phyloP scores from a whole-genome alignment of 2,113 vertebrate genomes.

The Manacus vitellinus region DNA sequence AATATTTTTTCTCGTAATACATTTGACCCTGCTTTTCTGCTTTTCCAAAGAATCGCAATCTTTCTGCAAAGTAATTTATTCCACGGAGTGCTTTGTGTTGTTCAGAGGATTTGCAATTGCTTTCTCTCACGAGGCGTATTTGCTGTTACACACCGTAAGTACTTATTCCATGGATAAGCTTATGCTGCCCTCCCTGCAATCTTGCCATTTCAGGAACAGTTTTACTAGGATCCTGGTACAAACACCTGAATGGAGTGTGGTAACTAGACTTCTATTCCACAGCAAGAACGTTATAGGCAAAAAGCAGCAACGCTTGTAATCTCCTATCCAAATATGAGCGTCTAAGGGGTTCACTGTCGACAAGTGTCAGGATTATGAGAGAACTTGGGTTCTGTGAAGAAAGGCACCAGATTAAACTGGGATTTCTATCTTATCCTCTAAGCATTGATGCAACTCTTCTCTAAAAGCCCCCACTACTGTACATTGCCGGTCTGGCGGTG shows the following conservation, averaged over 20 bases:
- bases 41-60: not conserved
- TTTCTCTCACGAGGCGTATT: not conserved
- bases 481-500: accelerated
- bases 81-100: not conserved
- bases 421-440: not conserved
- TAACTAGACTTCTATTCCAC: not conserved
- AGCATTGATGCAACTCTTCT: not conserved
- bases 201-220: not conserved
- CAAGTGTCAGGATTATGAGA: not conserved
- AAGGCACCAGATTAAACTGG: not conserved
- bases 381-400: not conserved
- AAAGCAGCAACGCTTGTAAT: not conserved
- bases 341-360: not conserved
- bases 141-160: accelerated
- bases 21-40: not conserved
- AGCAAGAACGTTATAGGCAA: not conserved
- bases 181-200: not conserved
- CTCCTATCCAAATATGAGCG: not conserved
- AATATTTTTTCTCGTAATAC: not conserved
- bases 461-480: not conserved
- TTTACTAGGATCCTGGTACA: not conserved
- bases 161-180: not conserved
- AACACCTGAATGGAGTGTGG: not conserved
- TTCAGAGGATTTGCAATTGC: not conserved
- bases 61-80: not conserved